Evolutionary conservation across 1,140 invertebrate genomes (phyloP).

Genomic region (Brachionus koreanus): DNA sequence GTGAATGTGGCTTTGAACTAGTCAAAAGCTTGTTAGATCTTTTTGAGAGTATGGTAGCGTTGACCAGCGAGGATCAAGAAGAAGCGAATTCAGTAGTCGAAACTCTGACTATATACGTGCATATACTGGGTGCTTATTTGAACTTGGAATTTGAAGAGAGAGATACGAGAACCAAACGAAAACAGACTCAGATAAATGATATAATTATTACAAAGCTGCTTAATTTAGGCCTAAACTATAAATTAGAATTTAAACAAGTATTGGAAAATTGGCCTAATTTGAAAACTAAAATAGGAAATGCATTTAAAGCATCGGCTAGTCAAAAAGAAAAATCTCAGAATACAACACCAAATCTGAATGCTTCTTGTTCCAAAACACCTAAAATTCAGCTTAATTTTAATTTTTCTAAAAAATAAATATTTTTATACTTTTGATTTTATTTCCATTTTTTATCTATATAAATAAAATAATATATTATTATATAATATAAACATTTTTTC

Average conservation of each 20-base stretch:
- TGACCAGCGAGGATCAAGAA: neutral
- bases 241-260: constrained; percentile 30
- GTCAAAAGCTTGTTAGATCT: neutral
- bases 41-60: neutral
- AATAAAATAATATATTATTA: no score
- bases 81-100: neutral
- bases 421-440: constrained; percentile 35
- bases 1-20: constrained; percentile 23
- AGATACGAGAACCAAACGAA: neutral
- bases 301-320: constrained; percentile 2
- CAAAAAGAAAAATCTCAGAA: neutral
- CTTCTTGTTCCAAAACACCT: neutral
- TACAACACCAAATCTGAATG: neutral
- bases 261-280: constrained; percentile 4
- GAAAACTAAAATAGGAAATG: constrained; percentile 16
- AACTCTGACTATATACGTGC: constrained; percentile 40
- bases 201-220: constrained; percentile 25
- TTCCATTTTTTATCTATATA: neutral
- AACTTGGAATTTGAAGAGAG: neutral
- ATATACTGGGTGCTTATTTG: constrained; percentile 21
- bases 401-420: constrained; percentile 41
- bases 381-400: constrained; percentile 44
- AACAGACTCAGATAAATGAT: neutral
- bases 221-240: constrained; percentile 19
- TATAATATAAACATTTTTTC: neutral